phyloP scores from a whole-genome alignment of 1,140 invertebrate species.

The Choristoneura fumiferana region DNA sequence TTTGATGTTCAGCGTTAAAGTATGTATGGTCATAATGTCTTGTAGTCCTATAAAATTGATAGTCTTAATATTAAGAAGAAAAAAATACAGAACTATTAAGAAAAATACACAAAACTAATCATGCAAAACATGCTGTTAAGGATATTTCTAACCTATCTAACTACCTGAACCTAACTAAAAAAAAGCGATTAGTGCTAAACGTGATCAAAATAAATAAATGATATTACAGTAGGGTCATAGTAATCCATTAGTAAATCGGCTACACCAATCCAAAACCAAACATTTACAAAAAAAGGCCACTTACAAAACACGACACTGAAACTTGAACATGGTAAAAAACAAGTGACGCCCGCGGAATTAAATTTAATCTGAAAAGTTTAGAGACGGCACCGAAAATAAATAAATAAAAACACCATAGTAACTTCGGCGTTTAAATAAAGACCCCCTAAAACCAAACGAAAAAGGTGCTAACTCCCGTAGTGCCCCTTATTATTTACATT shows the following conservation, averaged over 20 bases:
- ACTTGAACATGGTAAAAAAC: no score
- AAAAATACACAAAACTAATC: slow-evolving; percentile 20
- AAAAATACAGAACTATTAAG: no score
- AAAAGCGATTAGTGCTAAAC: neutral
- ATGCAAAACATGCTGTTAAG: slow-evolving; percentile 18
- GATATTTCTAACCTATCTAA: neutral
- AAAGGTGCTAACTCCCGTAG: neutral
- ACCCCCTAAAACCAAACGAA: neutral
- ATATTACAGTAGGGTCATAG: slow-evolving; percentile 35
- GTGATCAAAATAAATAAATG: neutral
- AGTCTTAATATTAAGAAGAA: neutral
- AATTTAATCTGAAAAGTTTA: no score
- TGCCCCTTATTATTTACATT: slow-evolving; percentile 9
- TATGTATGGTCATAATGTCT: no score
- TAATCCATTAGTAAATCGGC: slow-evolving; percentile 23
- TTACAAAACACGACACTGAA: neutral
- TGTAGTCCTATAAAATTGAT: no score
- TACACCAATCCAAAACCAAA: neutral
- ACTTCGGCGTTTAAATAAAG: neutral
- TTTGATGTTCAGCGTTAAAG: no score
- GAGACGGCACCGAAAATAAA: no score
- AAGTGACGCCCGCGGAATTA: no score
- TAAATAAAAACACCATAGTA: no score
- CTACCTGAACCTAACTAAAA: neutral
- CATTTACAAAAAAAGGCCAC: no score